Evolutionary conservation across 2,888 invertebrate species (phyloP).

Genomic region (Oscheius onirici): DNA sequence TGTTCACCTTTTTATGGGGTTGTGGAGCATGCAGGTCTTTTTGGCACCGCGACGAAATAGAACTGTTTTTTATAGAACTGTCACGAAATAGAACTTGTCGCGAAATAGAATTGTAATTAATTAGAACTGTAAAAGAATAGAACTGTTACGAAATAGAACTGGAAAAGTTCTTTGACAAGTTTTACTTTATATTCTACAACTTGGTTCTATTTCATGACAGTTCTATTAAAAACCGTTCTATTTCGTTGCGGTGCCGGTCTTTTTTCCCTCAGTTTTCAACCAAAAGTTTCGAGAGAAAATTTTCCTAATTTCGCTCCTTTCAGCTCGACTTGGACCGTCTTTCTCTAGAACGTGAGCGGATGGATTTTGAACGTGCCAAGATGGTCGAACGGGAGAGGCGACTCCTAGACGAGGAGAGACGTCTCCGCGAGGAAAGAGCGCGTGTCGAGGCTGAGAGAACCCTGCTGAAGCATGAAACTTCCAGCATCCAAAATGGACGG

Average conservation of each 20-base stretch:
- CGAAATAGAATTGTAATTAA: too few species aligned
- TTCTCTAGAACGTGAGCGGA: conserved; percentile 67
- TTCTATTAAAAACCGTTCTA: too few species aligned
- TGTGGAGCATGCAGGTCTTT: too few species aligned
- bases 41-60: too few species aligned
- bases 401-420: conserved; percentile 63
- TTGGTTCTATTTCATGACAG: too few species aligned
- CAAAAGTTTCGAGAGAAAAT: not conserved
- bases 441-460: conserved; percentile 61
- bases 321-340: conserved; percentile 69
- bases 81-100: too few species aligned
- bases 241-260: too few species aligned
- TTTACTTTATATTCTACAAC: too few species aligned
- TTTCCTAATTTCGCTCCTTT: conserved; percentile 32
- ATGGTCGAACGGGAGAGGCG: conserved; percentile 66
- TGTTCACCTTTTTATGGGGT: not conserved
- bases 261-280: not conserved
- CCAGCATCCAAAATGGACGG: conserved; percentile 13
- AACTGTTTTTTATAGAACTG: too few species aligned
- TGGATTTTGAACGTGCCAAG: conserved; percentile 69
- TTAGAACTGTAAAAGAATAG: too few species aligned
- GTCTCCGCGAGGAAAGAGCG: conserved; percentile 59
- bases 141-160: too few species aligned
- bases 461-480: conserved; percentile 44
- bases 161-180: too few species aligned